These are phyloP conservation scores for Ciconia boyciana DNA, from an alignment of 2,113 vertebrate species.

Conservation along the genomic window DNA sequence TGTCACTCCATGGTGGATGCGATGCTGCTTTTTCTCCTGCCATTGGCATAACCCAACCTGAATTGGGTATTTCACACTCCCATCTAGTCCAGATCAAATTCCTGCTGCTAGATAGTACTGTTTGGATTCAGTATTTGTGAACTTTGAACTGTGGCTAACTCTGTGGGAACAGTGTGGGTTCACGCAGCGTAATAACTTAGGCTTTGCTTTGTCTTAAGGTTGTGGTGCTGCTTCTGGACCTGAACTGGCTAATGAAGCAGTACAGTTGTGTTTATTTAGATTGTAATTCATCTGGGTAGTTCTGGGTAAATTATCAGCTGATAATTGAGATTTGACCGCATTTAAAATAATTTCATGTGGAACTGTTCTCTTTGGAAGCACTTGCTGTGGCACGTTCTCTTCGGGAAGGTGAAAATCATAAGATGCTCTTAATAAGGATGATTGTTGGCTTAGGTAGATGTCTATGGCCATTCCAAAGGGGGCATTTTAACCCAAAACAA, in stretches of 20 bases:
- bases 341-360: not conserved
- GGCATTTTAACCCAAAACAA: not conserved
- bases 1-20: not conserved
- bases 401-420: not conserved
- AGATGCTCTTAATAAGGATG: not conserved
- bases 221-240: not conserved
- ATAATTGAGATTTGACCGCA: not conserved
- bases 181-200: fast-evolving
- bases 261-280: not conserved
- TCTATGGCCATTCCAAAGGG: not conserved
- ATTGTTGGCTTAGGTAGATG: not conserved
- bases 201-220: not conserved
- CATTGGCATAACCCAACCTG: not conserved
- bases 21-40: not conserved
- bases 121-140: not conserved
- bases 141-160: not conserved
- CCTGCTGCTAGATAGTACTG: not conserved
- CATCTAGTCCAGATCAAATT: not conserved
- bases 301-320: not conserved
- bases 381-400: not conserved
- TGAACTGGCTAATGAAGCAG: not conserved
- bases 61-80: not conserved
- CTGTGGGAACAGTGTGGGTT: not conserved
- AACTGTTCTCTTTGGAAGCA: not conserved
- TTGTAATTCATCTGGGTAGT: not conserved